These are phyloP conservation scores for Xiphydria camelus DNA, from an alignment of 2,888 invertebrate species.

Conservation along the genomic window DNA sequence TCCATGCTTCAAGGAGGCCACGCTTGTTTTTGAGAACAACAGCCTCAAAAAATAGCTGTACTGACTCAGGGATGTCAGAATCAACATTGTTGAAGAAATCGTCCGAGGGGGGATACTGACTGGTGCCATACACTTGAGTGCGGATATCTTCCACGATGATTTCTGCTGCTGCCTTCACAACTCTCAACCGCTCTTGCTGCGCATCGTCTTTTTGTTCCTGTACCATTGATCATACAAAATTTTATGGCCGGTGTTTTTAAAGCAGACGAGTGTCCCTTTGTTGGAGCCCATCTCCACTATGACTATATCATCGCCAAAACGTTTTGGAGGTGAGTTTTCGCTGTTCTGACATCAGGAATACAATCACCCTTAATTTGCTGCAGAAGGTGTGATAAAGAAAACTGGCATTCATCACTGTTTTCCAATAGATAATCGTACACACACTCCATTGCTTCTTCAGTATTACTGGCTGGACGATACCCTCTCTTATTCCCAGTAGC, in stretches of 20 bases:
- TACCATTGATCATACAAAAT: too few species aligned
- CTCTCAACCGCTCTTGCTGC: constrained; percentile 32
- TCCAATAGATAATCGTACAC: constrained; percentile 1
- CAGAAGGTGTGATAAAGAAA: constrained; percentile 33
- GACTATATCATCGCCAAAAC: too few species aligned
- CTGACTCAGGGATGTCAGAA: constrained; percentile 28
- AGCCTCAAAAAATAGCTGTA: constrained; percentile 27
- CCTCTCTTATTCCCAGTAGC: too few species aligned
- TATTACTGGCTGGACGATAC: too few species aligned
- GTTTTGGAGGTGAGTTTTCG: too few species aligned
- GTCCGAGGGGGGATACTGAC: constrained; percentile 23
- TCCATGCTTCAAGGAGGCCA: not conserved
- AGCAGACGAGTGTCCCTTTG: too few species aligned
- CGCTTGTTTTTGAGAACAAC: constrained; percentile 7
- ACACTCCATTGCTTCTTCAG: not conserved
- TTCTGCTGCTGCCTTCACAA: constrained; percentile 41
- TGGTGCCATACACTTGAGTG: constrained; percentile 32
- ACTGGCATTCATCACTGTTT: not conserved
- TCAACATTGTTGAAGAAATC: constrained; percentile 1
- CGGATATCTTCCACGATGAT: constrained; percentile 41
- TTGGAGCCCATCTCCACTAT: too few species aligned
- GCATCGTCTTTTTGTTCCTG: constrained; percentile 32
- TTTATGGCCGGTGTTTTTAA: too few species aligned
- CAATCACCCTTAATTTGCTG: constrained; percentile 37
- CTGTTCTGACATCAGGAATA: too few species aligned